These are phyloP conservation scores for Arvicanthis niloticus DNA, from an alignment of 2,113 vertebrate species.

Conservation along the genomic window DNA sequence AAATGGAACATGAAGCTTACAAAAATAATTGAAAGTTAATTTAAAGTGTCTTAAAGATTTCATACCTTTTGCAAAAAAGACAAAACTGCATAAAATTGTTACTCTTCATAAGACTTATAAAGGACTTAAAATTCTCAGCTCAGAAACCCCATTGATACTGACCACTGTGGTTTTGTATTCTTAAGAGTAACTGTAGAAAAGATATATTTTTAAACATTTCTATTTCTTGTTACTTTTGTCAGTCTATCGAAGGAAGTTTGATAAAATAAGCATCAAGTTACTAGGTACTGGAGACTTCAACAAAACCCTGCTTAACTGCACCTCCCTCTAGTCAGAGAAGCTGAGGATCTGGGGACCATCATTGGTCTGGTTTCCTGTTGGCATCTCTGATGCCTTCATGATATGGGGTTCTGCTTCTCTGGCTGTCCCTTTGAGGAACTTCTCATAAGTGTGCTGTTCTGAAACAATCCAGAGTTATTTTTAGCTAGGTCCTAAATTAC, in stretches of 20 bases:
- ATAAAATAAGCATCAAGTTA: neutral
- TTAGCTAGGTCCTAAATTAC: neutral
- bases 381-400: neutral
- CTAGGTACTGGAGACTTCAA: neutral
- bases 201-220: neutral
- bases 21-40: slow-evolving; percentile 15
- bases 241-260: neutral
- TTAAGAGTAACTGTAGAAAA: neutral
- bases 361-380: neutral
- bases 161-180: neutral
- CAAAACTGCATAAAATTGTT: neutral
- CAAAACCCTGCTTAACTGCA: neutral
- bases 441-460: neutral
- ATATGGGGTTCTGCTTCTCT: neutral
- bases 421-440: neutral
- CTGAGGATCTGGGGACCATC: too few relatives aligned
- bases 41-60: slow-evolving; percentile 17
- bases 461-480: neutral
- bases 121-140: slow-evolving; percentile 19
- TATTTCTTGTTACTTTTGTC: slow-evolving; percentile 29
- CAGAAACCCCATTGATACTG: neutral
- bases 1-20: neutral
- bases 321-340: neutral
- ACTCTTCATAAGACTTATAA: neutral
- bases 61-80: neutral